Conservation (phyloP, 2,888 invertebrate genomes). For the Taenaris catops region DNA sequence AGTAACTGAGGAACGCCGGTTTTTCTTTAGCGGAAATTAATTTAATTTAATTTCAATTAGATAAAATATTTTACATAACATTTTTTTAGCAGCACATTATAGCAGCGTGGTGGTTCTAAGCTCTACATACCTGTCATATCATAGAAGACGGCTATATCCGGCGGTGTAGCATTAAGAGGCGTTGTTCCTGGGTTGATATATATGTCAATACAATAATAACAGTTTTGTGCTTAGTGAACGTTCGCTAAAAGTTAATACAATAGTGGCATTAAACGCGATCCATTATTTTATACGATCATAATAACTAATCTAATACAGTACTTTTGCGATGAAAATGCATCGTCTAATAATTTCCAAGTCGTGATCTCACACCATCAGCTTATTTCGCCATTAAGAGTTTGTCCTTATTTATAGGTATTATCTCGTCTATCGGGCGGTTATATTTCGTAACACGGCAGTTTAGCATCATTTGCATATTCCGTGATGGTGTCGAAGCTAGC, state of each 20-base stretch:
- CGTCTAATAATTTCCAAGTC: slow-evolving; percentile 55
- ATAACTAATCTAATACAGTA: slow-evolving; percentile 28
- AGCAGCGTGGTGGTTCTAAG: too few relatives aligned
- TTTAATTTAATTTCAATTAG: too few relatives aligned
- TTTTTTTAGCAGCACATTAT: too few relatives aligned
- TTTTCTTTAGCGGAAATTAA: too few relatives aligned
- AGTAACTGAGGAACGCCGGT: too few relatives aligned
- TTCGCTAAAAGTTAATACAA: slow-evolving; percentile 11
- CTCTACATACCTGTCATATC: too few relatives aligned
- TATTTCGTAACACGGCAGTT: slow-evolving; percentile 61
- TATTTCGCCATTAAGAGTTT: slow-evolving; percentile 66
- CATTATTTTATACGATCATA: slow-evolving; percentile 25
- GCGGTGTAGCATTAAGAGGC: too few relatives aligned
- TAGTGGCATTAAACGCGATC: slow-evolving; percentile 9
- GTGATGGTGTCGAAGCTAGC: slow-evolving; percentile 44
- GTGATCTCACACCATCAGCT: slow-evolving; percentile 67
- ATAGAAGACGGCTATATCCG: too few relatives aligned
- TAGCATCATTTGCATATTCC: slow-evolving; percentile 69
- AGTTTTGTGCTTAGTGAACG: too few relatives aligned
- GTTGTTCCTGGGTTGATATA: too few relatives aligned
- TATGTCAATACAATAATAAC: too few relatives aligned
- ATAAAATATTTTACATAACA: too few relatives aligned
- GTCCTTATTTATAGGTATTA: slow-evolving; percentile 73
- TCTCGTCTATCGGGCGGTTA: slow-evolving; percentile 57
- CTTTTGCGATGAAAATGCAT: slow-evolving; percentile 55